Evolutionary conservation across 2,888 invertebrate species (phyloP), one percentile per base, ranked within the genome.

Genomic region (Byasa hedistus): DNA sequence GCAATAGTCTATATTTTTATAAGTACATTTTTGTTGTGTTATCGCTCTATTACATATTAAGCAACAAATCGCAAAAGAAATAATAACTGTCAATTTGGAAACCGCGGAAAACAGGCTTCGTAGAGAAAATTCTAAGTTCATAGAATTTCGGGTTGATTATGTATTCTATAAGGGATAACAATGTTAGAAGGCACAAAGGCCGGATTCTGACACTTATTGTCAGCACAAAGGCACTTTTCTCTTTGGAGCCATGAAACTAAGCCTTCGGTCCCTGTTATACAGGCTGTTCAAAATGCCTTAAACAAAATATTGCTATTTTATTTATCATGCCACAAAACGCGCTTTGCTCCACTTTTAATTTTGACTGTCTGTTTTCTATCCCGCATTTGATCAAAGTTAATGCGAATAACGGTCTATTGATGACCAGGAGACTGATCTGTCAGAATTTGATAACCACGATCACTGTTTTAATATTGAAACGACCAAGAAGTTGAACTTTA

Each of bases 41-140:
- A 5, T 48, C n/a, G 48, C 48, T n/a, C 48, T 48, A 19, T n/a
- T 44, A 44, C 4, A 17, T 3, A 1, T 21, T 21, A 54, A 54
- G 0, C 12, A 23, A 23, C 3, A 54, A 22, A 54, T 54, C 52
- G 8, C 22, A 27, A 48, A 57, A 57, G 32, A n/a, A n/a, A 23
- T 58, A 58, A 64, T 58, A 54, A 27, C 21, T 55, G 52, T 75
- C 75, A 72, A 76, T 73, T 74, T 74, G 67, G 70, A 73, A 75
- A 69, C 69, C 71, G 65, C 69, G 66, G 72, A 74, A 68, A 63
- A 73, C 72, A 57, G 58, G 67, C 52, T 65, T 61, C 48, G 44
- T 64, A 48, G 55, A 21, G 64, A 64, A 68, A 64, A 61, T 48
- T 68, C 51, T 23, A 44, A 61, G 48, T 65, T 64, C 54, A 62